phyloP scores from a whole-genome alignment of 2,113 vertebrate species.

The Sorex fumeus region DNA sequence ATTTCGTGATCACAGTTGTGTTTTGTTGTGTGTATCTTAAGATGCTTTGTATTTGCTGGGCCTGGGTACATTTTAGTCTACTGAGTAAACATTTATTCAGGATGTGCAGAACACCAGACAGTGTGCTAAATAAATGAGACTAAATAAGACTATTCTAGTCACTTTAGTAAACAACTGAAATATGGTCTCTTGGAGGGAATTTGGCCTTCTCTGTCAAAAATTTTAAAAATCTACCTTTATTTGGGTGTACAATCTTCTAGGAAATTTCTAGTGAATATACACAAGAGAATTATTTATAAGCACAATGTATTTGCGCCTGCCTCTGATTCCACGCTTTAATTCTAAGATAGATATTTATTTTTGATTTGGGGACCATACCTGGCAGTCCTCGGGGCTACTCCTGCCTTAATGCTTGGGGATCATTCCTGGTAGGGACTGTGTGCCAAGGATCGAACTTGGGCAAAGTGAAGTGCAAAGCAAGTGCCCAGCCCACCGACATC shows the following conservation, averaged over 20 bases:
- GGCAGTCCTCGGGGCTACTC: too few species aligned
- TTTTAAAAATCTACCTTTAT: neutral
- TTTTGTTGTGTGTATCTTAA: neutral
- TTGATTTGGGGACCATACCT: neutral
- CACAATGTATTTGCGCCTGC: neutral
- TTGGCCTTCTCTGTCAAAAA: neutral
- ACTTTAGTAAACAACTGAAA: constrained; percentile 11
- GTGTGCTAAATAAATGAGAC: neutral
- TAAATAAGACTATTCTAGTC: neutral
- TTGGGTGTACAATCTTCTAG: constrained; percentile 44
- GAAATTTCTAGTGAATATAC: constrained; percentile 26
- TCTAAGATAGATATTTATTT: neutral
- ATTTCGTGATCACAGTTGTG: neutral
- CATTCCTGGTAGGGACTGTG: too few species aligned
- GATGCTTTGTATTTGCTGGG: constrained; percentile 1
- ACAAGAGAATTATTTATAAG: neutral
- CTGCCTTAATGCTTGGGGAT: neutral
- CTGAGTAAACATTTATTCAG: constrained; percentile 33
- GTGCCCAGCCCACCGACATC: too few species aligned
- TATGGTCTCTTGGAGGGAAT: constrained; percentile 27
- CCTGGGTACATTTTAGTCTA: neutral
- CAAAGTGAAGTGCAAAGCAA: too few species aligned
- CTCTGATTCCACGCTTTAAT: neutral
- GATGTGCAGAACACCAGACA: neutral
- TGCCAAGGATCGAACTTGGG: too few species aligned